These are phyloP conservation scores for Lindbergichthys nudifrons DNA, from an alignment of 2,797 vertebrate species.

Conservation along the genomic window DNA sequence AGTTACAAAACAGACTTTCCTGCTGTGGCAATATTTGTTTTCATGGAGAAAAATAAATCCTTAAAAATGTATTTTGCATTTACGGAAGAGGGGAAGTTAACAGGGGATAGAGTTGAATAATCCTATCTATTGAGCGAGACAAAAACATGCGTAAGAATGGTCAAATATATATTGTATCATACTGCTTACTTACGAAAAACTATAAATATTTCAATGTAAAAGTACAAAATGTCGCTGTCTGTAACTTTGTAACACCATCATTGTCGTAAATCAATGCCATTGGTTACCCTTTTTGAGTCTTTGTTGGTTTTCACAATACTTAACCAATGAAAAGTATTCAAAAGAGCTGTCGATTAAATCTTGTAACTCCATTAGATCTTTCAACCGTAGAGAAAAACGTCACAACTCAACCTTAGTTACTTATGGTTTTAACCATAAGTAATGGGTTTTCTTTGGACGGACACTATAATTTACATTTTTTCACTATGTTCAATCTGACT, in stretches of 20 bases:
- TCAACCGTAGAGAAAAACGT: not conserved
- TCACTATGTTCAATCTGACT: no score
- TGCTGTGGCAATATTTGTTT: not conserved
- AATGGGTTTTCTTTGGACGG: no score
- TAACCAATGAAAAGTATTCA: not conserved
- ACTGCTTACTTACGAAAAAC: not conserved
- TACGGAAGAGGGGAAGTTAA: not conserved
- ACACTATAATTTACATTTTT: no score
- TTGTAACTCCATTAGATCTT: not conserved
- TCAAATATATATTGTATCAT: not conserved
- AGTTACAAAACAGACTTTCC: not conserved
- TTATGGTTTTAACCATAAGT: no score
- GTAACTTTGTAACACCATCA: no score
- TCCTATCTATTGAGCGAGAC: not conserved
- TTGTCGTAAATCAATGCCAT: no score
- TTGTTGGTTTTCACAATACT: not conserved
- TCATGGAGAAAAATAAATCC: not conserved
- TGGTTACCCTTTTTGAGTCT: not conserved
- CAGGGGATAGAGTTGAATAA: not conserved
- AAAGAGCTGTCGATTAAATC: not conserved
- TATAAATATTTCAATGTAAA: not conserved
- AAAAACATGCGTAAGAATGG: not conserved
- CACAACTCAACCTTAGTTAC: no score
- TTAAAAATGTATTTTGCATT: not conserved
- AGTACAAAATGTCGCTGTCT: not conserved